phyloP scores from a whole-genome alignment of 2,113 vertebrate genomes.

The Odocoileus virginianus region DNA sequence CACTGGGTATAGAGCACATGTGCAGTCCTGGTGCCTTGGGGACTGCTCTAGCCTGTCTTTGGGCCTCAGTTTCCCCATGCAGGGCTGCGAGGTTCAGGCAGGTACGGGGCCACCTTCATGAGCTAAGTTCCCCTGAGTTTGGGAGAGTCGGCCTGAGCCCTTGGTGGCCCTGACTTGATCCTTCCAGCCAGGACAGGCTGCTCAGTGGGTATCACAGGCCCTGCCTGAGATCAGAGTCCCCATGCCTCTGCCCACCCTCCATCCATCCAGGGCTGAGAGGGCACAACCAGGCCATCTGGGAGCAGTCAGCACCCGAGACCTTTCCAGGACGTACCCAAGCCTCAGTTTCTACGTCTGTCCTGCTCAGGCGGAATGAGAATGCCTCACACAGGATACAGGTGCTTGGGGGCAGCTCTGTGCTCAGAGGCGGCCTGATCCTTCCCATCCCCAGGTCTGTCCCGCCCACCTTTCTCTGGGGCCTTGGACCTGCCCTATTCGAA shows the following conservation, averaged over 20 bases:
- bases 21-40: neutral
- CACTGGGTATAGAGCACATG: neutral
- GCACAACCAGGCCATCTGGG: neutral
- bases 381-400: neutral
- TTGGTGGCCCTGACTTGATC: neutral
- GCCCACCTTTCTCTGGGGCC: neutral
- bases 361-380: neutral
- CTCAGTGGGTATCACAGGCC: neutral
- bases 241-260: accelerated
- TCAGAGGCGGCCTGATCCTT: no score
- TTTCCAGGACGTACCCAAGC: neutral
- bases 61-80: neutral
- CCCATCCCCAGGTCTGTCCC: accelerated
- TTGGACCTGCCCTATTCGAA: accelerated
- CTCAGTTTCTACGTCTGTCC: neutral
- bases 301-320: neutral
- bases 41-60: neutral
- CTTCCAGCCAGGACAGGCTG: neutral
- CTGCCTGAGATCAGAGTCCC: neutral
- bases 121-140: neutral
- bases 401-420: neutral
- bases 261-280: accelerated
- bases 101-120: neutral
- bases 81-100: neutral
- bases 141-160: neutral